Conservation (phyloP, 2,888 invertebrate species). For the Bombyx huttoni region DNA sequence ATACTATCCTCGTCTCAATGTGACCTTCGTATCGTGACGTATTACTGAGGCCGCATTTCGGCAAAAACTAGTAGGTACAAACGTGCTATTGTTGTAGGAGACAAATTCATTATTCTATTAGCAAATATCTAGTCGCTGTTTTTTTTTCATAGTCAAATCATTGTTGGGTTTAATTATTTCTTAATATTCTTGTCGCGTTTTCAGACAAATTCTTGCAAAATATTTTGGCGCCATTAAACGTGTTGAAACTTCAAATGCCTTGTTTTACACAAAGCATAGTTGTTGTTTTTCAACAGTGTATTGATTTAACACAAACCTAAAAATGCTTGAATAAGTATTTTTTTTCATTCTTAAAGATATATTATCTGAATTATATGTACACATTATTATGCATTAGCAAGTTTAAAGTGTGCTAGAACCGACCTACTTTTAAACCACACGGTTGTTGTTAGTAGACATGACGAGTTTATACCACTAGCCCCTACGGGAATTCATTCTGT, state of each 20-base stretch:
- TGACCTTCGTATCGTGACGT: background rate
- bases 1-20: background rate
- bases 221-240: conserved; percentile 3
- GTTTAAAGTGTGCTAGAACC: no score
- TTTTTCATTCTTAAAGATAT: no score
- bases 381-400: no score
- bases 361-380: no score
- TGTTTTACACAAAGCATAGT: background rate
- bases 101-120: background rate
- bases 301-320: no score
- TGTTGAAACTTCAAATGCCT: background rate
- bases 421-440: no score
- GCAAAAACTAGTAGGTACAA: conserved; percentile 3
- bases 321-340: no score
- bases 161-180: background rate
- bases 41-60: background rate
- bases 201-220: background rate
- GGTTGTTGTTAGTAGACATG: no score
- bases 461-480: no score
- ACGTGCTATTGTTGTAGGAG: background rate
- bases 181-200: background rate
- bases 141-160: background rate
- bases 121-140: background rate
- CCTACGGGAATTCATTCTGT: no score
- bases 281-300: no score